These are phyloP conservation scores for Eonycteris spelaea DNA, from an alignment of 2,113 vertebrate genomes.

Conservation along the genomic window DNA sequence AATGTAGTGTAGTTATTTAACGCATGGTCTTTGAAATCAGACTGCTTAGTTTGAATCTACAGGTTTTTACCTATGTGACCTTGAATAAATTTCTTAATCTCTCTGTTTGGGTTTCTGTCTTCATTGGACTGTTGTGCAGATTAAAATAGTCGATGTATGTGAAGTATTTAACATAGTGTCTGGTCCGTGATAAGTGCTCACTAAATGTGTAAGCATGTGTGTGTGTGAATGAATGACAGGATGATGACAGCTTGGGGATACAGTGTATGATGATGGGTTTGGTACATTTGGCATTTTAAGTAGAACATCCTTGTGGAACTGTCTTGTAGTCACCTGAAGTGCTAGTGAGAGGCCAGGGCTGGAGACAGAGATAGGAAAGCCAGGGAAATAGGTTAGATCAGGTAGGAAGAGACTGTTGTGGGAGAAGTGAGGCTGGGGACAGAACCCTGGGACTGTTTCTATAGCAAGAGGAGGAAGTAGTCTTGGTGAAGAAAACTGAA, in stretches of 20 bases:
- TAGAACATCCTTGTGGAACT: neutral
- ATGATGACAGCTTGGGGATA: neutral
- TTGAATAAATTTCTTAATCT: neutral
- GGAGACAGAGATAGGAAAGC: neutral
- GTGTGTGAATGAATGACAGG: neutral
- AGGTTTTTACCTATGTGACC: neutral
- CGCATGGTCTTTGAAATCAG: neutral
- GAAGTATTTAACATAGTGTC: neutral
- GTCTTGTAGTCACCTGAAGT: neutral
- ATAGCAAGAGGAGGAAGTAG: neutral
- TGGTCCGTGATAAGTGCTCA: neutral
- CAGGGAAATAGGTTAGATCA: neutral
- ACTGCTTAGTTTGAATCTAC: neutral
- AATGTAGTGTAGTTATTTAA: neutral
- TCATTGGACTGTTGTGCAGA: neutral
- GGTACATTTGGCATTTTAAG: neutral
- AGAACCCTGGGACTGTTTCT: neutral
- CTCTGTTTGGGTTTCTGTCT: neutral
- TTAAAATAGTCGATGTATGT: neutral
- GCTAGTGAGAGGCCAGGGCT: neutral
- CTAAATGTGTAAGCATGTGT: neutral
- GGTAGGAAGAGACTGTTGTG: neutral
- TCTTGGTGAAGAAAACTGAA: conserved; percentile 49
- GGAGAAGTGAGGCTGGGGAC: neutral
- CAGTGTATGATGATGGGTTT: neutral